phyloP scores from a whole-genome alignment of 2,888 invertebrate genomes.

The Meiosimyza decipiens region DNA sequence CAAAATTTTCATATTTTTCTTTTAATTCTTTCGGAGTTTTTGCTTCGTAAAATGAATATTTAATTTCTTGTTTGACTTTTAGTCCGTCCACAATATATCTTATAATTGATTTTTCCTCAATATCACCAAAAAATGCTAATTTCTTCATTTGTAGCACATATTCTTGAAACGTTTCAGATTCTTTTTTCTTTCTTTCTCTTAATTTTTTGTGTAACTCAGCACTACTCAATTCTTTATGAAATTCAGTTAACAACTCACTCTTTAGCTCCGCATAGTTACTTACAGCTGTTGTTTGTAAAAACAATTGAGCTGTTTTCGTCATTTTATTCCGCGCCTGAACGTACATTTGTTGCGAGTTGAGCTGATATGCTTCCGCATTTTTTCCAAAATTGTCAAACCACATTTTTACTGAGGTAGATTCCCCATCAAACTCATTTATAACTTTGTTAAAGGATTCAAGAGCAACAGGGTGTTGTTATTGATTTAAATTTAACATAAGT shows the following conservation, averaged over 20 bases:
- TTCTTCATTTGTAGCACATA: conserved; percentile 38
- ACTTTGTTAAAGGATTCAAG: conserved; percentile 28
- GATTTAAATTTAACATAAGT: no score
- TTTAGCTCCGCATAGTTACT: conserved; percentile 29
- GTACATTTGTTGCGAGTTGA: conserved; percentile 41
- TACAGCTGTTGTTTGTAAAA: conserved; percentile 39
- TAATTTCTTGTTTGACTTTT: conserved; percentile 31
- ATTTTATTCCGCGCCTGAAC: conserved; percentile 42
- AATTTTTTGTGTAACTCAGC: conserved; percentile 36
- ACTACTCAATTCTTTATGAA: conserved; percentile 33
- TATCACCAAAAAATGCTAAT: conserved; percentile 31
- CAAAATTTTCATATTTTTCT: conserved; percentile 33
- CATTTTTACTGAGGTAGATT: conserved; percentile 23
- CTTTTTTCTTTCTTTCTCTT: conserved; percentile 34
- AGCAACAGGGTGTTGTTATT: no score
- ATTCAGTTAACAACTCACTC: conserved; percentile 28
- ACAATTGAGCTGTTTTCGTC: conserved; percentile 39
- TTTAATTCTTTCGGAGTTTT: conserved; percentile 38
- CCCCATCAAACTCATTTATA: conserved; percentile 32
- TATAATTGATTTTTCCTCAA: conserved; percentile 35
- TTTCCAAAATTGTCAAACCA: conserved; percentile 37
- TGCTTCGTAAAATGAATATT: conserved; percentile 33
- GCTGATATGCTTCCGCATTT: conserved; percentile 36
- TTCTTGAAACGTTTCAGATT: conserved; percentile 37
- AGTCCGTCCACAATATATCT: conserved; percentile 38